Percentiles rank a stretch among this genome's conserved stretches.
phyloP scores from a whole-genome alignment of 2,888 invertebrate genomes.

The Xestia c-nigrum region DNA sequence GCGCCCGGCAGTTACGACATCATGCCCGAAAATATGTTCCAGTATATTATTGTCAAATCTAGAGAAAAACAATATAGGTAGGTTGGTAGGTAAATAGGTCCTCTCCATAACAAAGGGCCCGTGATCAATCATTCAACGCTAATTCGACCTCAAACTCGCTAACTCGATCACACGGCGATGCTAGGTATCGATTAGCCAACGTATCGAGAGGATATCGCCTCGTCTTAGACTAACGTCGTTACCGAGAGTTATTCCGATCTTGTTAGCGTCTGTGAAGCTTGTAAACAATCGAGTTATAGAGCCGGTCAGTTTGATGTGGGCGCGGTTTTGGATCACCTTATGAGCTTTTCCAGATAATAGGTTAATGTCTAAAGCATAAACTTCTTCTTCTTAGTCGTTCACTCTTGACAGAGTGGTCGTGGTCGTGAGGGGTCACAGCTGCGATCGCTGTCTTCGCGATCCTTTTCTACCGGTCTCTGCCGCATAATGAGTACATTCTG shows the following conservation, averaged over 20 bases:
- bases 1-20: background rate
- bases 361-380: background rate
- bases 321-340: constrained; percentile 1
- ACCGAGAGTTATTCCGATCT: constrained; percentile 62
- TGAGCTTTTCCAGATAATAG: background rate
- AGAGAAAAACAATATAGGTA: too few species aligned
- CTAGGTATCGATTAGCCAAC: constrained; percentile 54
- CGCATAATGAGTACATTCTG: too few species aligned
- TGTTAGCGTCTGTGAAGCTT: constrained; percentile 62
- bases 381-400: too few species aligned
- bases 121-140: constrained; percentile 59
- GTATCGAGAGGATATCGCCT: constrained; percentile 57
- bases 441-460: too few species aligned
- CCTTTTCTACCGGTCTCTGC: too few species aligned
- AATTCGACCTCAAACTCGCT: constrained; percentile 61
- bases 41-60: background rate
- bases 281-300: constrained; percentile 65
- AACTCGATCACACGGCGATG: constrained; percentile 63
- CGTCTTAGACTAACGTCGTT: constrained; percentile 64
- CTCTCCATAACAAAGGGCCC: constrained; percentile 7
- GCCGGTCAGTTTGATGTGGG: constrained; percentile 34
- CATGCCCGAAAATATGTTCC: background rate
- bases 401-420: too few species aligned
- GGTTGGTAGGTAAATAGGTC: background rate
- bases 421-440: too few species aligned